Base-by-base conservation (phyloP, 1,140 invertebrate genomes). In the Drosophila kanapiae region DNA sequence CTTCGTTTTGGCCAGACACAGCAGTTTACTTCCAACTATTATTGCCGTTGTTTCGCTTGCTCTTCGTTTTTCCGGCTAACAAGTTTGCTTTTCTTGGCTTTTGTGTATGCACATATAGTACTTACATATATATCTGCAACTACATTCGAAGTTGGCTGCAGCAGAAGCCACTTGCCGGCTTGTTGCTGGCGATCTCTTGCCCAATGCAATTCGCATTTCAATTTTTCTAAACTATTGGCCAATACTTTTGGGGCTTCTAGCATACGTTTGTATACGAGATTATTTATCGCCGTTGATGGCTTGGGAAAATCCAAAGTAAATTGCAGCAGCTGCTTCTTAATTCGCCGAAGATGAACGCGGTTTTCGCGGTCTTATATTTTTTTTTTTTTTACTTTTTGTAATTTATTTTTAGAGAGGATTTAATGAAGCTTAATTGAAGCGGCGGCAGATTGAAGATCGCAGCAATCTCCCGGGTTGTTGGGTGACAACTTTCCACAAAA, bases 151-250 rank as follows among this genome's bases (percentile, higher is more conserved):
- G 70, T 75, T 77, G 67, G 38, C 56, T 42, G 37, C 42, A 23
- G 67, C 62, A 49, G 56, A 67, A 71, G 54, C 74, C 42, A 57
- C 40, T 38, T 35, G 65, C 65, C 60, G 37, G 51, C 67, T 42
- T 47, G 45, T 56, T 54, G 70, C 53, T 37, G 45, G 59, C 45
- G 47, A 70, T 70, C 48, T 76, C 68, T 81, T 85, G 78, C 65
- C 75, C 53, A 81, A 82, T 86, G 60, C 64, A 72, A 80, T 88
- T 80, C 80, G 84, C 84, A 83, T 84, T 84, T 90, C 69, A 81
- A 88, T 84, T 79, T 88, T 88, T 88, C 84, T 90, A 75, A 88
- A 90, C 77, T 90, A 88, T 88, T 88, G 84, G 68, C 74, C 71
- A 88, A 88, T 81, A 68, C 62, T 47, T 60, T 75, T 64, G 77